These are phyloP conservation scores for Brachionus angularis DNA, from an alignment of 1,140 invertebrate species.

Conservation along the genomic window DNA sequence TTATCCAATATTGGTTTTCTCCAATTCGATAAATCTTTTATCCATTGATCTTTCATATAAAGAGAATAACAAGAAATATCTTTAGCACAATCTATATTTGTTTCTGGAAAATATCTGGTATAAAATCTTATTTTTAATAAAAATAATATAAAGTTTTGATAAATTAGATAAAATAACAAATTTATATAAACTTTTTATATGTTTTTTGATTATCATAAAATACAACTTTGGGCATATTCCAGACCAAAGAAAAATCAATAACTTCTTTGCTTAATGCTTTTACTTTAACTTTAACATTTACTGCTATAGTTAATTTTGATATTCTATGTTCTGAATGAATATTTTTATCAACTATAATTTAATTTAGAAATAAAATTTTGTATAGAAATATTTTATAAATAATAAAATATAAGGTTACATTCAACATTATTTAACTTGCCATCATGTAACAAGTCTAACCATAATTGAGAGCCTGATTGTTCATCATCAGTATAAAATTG, in stretches of 20 bases:
- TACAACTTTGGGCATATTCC: conserved; percentile 80
- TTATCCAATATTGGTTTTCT: conserved; percentile 74
- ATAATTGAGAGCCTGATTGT: conserved; percentile 11
- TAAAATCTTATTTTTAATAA: conserved; percentile 78
- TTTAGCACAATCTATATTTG: conserved; percentile 56
- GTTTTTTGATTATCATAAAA: conserved; percentile 60
- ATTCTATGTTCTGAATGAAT: no score
- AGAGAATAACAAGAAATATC: conserved; percentile 72
- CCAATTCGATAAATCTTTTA: conserved; percentile 75
- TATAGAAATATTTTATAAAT: not conserved
- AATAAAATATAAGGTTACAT: not conserved
- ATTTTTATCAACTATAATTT: conserved; percentile 18
- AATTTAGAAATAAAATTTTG: not conserved
- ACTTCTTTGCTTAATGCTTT: conserved; percentile 59
- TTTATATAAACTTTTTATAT: conserved; percentile 32
- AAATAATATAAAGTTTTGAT: no score
- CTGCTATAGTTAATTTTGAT: conserved; percentile 54
- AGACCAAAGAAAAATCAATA: conserved; percentile 73
- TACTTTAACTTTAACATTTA: conserved; percentile 57
- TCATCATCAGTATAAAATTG: conserved; percentile 44
- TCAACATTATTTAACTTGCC: conserved; percentile 4
- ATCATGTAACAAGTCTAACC: conserved; percentile 36
- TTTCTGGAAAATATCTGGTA: conserved; percentile 71
- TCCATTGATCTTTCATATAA: conserved; percentile 72
- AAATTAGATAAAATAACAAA: no score